Conservation (phyloP, 2,888 invertebrate species). For the Lingula anatina region DNA sequence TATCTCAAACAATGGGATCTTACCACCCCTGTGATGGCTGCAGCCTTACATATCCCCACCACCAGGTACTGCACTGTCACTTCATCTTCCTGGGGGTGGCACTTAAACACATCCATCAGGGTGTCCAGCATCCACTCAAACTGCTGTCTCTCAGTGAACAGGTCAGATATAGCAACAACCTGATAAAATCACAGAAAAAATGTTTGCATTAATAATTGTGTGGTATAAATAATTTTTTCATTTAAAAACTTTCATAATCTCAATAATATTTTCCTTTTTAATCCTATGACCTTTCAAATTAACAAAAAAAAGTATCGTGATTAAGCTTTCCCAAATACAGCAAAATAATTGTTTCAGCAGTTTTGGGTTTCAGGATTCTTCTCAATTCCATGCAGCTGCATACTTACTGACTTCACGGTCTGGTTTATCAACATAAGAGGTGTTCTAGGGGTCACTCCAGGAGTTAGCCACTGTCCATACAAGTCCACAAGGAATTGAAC, state of each 20-base stretch:
- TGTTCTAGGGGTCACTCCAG: conserved; percentile 49
- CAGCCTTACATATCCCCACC: conserved; percentile 65
- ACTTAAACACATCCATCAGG: conserved; percentile 62
- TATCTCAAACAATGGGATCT: too few relatives aligned
- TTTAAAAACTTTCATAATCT: too few relatives aligned
- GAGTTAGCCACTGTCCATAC: conserved; percentile 70
- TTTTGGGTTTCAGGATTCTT: too few relatives aligned
- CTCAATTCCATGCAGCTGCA: too few relatives aligned
- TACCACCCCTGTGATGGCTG: conserved; percentile 62
- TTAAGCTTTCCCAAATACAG: too few relatives aligned
- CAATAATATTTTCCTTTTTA: too few relatives aligned
- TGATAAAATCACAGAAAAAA: conserved; percentile 12
- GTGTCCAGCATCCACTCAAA: conserved; percentile 75
- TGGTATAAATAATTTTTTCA: too few relatives aligned
- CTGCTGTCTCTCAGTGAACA: conserved; percentile 66
- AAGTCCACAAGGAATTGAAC: conserved; percentile 86
- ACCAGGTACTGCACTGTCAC: conserved; percentile 68
- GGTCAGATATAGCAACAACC: conserved; percentile 69
- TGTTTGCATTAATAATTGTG: too few relatives aligned
- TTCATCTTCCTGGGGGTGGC: conserved; percentile 71
- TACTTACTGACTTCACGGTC: conserved; percentile 54
- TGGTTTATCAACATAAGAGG: conserved; percentile 52
- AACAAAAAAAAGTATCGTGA: too few relatives aligned
- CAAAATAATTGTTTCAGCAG: too few relatives aligned
- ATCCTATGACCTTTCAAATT: too few relatives aligned